Evolutionary conservation across 37 sponge, comb jelly and placozoan genomes (phyloP), one percentile per base, ranked within the genome.

Genomic region (Oopsacas minuta): DNA sequence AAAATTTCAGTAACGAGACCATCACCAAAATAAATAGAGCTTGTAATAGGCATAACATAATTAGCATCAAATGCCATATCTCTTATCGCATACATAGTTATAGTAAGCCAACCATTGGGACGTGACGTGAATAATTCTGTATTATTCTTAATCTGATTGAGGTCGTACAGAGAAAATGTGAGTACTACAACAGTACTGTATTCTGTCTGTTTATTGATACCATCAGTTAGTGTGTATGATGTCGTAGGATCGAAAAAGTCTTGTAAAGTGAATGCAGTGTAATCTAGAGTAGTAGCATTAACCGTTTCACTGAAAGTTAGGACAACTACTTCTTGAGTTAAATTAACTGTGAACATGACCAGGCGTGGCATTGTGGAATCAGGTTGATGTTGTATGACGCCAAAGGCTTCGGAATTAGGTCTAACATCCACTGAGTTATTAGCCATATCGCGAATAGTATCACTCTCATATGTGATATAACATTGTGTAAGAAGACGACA

Each of bases 281-380:
- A 88, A 53, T 88, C 89, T 39, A 95, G 82, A 81, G 90, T 92
- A 8, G 90, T 85, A 7, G 90, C 88, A 75, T 95, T 89, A n/a
- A 95, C 93, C 10, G 95, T 95, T 85, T 95, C 95, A 51, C 85
- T 85, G 84, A 92, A 95, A 1, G 93, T 92, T 51, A 95, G 81
- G 0, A 88, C 81, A 36, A 92, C 12, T 0, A 75, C 85, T 61
- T 91, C 95, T 23, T 88, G 38, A 12, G 95, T 92, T 0, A 95
- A 81, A 51, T 95, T 91, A 0, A 88, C 86, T 30, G 88, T 75
- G 83, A 92, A 95, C 23, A 82, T 37, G 1, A 92, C 30, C 86
- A 95, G 61, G 10, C 52, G 83, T 37, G 95, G 95, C 8, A 87
- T 84, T 8, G 89, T 95, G 36, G 36, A 83, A 39, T 95, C 95